Evolutionary conservation across 2,113 vertebrate species (phyloP), one percentile per base, ranked within the genome.

Genomic region (Ctenomys sociabilis): DNA sequence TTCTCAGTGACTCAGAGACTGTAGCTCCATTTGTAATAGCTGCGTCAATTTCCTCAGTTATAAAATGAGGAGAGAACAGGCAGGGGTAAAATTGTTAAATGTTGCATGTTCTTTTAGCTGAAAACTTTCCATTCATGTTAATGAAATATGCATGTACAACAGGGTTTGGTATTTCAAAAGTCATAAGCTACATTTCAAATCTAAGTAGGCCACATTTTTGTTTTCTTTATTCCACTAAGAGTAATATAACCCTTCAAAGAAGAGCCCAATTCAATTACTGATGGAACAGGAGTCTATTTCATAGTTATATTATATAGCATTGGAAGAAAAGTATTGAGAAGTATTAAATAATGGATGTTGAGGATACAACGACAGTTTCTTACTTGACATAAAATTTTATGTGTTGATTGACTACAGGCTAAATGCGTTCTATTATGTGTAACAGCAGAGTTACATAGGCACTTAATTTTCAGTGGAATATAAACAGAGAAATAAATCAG

Each of bases 211-310:
- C 91, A 63, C n/a, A 68, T 88, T 94, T 95, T 96, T 88, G 90
- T 89, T 66, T 87, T 22, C 5, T 80, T 92, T 4, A 96, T 94
- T 95, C 96, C 11, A 95, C 0, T 57, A n/a, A 97, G 97, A 98
- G 97, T 97, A 97, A 98, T 75, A 94, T 95, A 97, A 97, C 98
- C 81, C 96, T 98, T 97, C 83, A 96, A 97, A 94, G 91, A 95
- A 96, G 19, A 96, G 63, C 94, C 57, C 91, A 95, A 96, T 91
- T 96, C 59, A 95, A 94, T 98, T 97, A 93, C 95, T 93, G 93
- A 95, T 97, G 94, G 93, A 96, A 97, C 59, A 93, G 28, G 80
- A 95, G 75, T 96, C 94, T 85, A 73, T 97, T 98, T 97, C 87
- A 83, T 93, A 66, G 89, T 93, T 78, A 14, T n/a, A 89, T 96